Base-by-base conservation (phyloP, 2,888 invertebrate species). In the Caenorhabditis sp. region DNA sequence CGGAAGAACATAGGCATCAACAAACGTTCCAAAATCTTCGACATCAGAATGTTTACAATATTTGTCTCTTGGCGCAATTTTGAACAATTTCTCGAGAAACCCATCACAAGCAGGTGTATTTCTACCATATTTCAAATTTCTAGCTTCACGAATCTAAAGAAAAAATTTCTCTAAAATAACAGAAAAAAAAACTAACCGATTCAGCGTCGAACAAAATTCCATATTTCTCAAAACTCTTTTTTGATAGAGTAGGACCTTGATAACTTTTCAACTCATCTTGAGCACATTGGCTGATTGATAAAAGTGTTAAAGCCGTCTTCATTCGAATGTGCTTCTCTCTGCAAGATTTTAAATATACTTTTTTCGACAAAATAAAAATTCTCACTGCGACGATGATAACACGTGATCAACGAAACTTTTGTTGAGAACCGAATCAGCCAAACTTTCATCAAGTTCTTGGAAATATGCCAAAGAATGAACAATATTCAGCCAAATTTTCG, bases 1-100 rank as follows among this genome's bases (percentile, higher is more conserved):
- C 0, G 75, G 75, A 62, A 75, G 31, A 17, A 75, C 70, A 51
- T 69, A 70, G 1, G 70, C 68, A 58, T 75, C 75, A 21, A 75
- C 70, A 14, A 75, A 67, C 12, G 60, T 59, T 49, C 75, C 75
- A 49, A 62, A 69, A 12, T 75, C 75, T 43, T 62, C 70, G 2
- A 74, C 54, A 36, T 61, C 49, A 2, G 74, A 55, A 14, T 43
- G 53, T 36, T 36, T 31, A 61, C 74, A 74, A 31, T 74, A 66
- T 1, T 66, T 66, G 24, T 69, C 69, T 31, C 53, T 43, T n/a
- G 74, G 74, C 0, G 74, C 74, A 17, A 69, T 23, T 66, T 66
- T 53, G 62, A 69, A 74, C 14, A 74, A 50, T 12, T 59, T 59
- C 21, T 61, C 60, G 17, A 66, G 37, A 31, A 74, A 74, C 3